phyloP scores from a whole-genome alignment of 1,140 invertebrate species.

The Hermetia illucens region DNA sequence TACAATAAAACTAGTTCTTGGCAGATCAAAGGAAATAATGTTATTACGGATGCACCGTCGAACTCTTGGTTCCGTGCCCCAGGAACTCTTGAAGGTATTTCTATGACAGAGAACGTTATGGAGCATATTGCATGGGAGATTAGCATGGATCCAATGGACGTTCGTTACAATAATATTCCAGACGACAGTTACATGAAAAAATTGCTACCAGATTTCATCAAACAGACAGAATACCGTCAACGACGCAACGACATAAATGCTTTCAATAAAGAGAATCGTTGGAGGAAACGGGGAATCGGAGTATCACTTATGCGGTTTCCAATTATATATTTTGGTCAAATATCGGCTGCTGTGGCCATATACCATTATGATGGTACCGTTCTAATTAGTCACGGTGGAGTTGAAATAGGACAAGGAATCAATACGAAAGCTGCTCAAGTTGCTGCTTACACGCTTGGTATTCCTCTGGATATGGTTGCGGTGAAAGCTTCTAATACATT shows the following conservation, averaged over 20 bases:
- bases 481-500: conserved; percentile 54
- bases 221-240: conserved; percentile 37
- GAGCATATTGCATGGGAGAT: conserved; percentile 59
- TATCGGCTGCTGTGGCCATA: conserved; percentile 50
- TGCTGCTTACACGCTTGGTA: conserved; percentile 54
- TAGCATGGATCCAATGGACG: conserved; percentile 50
- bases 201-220: conserved; percentile 19
- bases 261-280: conserved; percentile 57
- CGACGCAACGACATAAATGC: conserved; percentile 37
- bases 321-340: conserved; percentile 40
- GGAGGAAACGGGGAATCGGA: conserved; percentile 60
- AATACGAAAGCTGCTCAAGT: conserved; percentile 59
- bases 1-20: conserved; percentile 41
- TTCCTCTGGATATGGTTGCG: conserved; percentile 52
- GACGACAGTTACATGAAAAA: conserved; percentile 31
- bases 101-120: conserved; percentile 62
- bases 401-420: conserved; percentile 79
- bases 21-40: conserved; percentile 34
- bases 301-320: conserved; percentile 52
- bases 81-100: conserved; percentile 46
- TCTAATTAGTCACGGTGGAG: conserved; percentile 56
- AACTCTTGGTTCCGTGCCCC: conserved; percentile 47
- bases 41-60: conserved; percentile 42
- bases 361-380: conserved; percentile 65
- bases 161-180: conserved; percentile 46